Percentiles rank a stretch among this genome's conserved stretches.
These are phyloP conservation scores for Melanostoma mellinum DNA, from an alignment of 2,888 invertebrate species.

Conservation along the genomic window DNA sequence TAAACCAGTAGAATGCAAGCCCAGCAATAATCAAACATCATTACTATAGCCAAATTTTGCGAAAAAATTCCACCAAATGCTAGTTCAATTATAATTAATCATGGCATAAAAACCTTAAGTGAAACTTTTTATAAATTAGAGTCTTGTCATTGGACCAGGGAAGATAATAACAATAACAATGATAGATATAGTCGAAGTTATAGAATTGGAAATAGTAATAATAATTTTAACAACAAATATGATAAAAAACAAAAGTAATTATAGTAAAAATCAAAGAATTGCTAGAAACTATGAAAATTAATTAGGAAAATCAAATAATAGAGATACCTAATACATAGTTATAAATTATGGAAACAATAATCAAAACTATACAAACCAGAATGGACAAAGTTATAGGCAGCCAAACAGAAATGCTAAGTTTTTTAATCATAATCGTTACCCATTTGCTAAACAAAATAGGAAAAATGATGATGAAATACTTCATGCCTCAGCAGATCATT, in stretches of 20 bases:
- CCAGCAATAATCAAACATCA: no score
- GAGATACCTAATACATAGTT: no score
- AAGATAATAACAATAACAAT: no score
- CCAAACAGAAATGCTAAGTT: neutral
- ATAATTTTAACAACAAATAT: no score
- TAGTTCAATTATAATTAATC: slow-evolving; percentile 6
- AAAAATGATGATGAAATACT: neutral
- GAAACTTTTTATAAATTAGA: slow-evolving; percentile 5
- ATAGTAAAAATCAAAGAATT: no score
- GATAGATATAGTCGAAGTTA: no score
- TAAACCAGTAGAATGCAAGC: no score
- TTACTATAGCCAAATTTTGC: slow-evolving; percentile 1
- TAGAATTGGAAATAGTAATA: no score
- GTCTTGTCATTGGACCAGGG: no score
- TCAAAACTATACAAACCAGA: neutral
- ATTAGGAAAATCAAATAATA: no score
- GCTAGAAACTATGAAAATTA: no score
- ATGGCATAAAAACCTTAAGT: neutral
- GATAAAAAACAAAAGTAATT: no score
- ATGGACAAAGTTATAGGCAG: neutral
- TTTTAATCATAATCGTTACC: neutral
- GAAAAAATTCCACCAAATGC: slow-evolving; percentile 1
- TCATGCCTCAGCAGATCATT: slow-evolving; percentile 5
- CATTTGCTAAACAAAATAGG: neutral
- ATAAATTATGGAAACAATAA: neutral